phyloP scores from a whole-genome alignment of 2,113 vertebrate genomes.

The Rhinoderma darwinii region DNA sequence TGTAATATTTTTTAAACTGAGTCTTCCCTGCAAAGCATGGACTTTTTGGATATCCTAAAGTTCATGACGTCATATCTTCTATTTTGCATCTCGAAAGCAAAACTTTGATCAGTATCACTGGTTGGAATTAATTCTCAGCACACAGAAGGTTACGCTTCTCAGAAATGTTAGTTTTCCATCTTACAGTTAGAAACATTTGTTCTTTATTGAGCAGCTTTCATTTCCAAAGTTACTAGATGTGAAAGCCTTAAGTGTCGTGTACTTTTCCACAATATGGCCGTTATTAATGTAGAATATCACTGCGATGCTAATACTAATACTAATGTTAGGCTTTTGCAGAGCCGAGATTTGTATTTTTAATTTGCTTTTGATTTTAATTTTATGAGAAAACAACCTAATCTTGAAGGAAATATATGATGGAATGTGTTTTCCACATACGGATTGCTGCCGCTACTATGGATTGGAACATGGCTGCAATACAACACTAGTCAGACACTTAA shows the following conservation, averaged over 20 bases:
- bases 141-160: background rate
- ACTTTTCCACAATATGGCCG: background rate
- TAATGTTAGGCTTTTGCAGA: background rate
- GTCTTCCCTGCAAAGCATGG: too few species aligned
- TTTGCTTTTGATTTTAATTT: slow-evolving; percentile 12
- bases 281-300: background rate
- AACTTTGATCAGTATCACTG: background rate
- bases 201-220: background rate
- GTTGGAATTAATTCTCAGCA: background rate
- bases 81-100: background rate
- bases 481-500: background rate
- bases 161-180: background rate
- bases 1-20: too few species aligned
- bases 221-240: background rate
- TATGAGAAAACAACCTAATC: background rate
- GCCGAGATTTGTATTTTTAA: slow-evolving; percentile 31
- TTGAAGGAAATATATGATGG: background rate
- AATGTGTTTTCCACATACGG: background rate
- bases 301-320: background rate
- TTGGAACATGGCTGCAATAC: background rate
- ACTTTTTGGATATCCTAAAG: background rate
- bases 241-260: background rate
- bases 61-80: background rate
- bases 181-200: background rate
- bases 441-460: background rate